These are phyloP conservation scores for Mesembrinibis cayennensis DNA, from an alignment of 2,113 vertebrate species.

Conservation along the genomic window DNA sequence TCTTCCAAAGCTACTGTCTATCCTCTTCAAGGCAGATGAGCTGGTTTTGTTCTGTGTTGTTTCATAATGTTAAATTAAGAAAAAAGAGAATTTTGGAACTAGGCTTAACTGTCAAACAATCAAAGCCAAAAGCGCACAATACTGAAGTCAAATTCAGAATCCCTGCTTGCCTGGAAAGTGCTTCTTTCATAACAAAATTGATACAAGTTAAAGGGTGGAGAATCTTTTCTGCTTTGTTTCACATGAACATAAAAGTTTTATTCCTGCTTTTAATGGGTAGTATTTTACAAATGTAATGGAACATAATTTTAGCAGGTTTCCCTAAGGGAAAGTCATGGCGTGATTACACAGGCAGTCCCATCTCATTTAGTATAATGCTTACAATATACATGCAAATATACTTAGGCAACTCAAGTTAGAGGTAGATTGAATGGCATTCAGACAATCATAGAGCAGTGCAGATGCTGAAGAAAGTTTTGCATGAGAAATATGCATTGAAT, in stretches of 20 bases:
- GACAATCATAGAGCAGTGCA: neutral
- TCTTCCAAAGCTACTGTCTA: neutral
- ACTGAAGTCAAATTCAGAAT: conserved; percentile 39
- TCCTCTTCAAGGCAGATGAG: neutral
- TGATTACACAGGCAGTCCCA: conserved; percentile 39
- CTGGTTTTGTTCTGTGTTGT: neutral
- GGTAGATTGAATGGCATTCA: conserved; percentile 15
- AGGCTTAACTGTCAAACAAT: neutral
- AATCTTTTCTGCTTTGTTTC: conserved; percentile 62
- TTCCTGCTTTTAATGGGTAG: conserved; percentile 65
- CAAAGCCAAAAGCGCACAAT: neutral
- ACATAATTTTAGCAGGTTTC: conserved; percentile 68
- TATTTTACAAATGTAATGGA: conserved; percentile 67
- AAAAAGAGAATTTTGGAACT: neutral
- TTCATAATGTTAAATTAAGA: neutral
- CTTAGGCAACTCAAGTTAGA: neutral
- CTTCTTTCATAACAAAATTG: conserved; percentile 41
- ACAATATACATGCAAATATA: conserved; percentile 43
- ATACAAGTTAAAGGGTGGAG: conserved; percentile 37
- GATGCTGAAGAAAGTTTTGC: neutral
- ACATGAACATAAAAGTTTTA: conserved; percentile 63
- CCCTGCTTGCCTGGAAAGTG: conserved; percentile 36
- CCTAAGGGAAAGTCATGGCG: conserved; percentile 28
- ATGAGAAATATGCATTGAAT: neutral
- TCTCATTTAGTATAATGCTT: conserved; percentile 43